A percentile compares a stretch with the other conserved stretches of the same genome.
These are phyloP conservation scores for Dynastes maya DNA, from an alignment of 2,888 invertebrate genomes.

Conservation along the genomic window DNA sequence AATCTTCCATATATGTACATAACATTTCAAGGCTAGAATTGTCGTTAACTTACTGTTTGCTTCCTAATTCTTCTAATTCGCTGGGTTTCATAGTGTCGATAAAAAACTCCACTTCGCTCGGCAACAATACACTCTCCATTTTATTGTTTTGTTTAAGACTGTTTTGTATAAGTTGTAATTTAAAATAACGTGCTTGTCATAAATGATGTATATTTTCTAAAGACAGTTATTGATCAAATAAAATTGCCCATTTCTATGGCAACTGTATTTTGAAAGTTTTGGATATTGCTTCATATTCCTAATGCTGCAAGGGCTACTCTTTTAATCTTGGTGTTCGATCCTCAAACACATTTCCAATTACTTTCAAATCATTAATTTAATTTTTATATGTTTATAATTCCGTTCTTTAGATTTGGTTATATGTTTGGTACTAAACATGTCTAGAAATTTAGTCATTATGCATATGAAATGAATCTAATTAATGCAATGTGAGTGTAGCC, in stretches of 20 bases:
- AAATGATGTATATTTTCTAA: neutral
- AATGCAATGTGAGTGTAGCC: no score
- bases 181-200: neutral
- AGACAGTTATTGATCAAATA: constrained; percentile 35
- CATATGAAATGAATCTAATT: no score
- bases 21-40: constrained; percentile 44
- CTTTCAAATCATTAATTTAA: no score
- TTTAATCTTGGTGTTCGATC: no score
- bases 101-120: constrained; percentile 83
- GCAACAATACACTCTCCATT: constrained; percentile 75
- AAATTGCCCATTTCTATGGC: constrained; percentile 2
- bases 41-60: constrained; percentile 68
- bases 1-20: constrained; percentile 41
- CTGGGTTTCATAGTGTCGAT: constrained; percentile 81
- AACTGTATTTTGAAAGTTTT: neutral
- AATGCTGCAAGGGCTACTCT: no score
- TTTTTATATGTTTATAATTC: no score
- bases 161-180: neutral
- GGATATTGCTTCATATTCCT: no score
- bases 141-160: constrained; percentile 39
- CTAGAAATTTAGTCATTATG: no score
- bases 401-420: no score
- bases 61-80: constrained; percentile 80
- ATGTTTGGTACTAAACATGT: no score
- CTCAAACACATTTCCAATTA: no score